These are phyloP conservation scores for Apaloderma vittatum DNA, from an alignment of 2,113 vertebrate species.

Conservation along the genomic window DNA sequence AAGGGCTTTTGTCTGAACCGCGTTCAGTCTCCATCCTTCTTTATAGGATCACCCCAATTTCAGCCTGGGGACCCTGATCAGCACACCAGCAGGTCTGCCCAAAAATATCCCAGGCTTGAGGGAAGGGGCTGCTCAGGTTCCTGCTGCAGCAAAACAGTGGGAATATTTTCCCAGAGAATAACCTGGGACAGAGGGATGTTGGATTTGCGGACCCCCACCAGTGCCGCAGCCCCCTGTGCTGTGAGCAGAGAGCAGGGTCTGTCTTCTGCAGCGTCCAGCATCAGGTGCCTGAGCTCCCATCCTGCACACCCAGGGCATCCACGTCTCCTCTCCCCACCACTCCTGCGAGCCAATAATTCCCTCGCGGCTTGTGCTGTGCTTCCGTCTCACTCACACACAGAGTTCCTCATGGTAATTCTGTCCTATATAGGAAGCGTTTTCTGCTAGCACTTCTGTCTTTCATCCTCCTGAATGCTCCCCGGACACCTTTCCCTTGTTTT, in stretches of 20 bases:
- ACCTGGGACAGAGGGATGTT: accelerated
- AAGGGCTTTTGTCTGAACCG: neutral
- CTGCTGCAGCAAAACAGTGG: neutral
- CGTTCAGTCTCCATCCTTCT: neutral
- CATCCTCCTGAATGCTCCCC: neutral
- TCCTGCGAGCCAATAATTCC: neutral
- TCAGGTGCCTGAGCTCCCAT: neutral
- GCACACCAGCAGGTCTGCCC: neutral
- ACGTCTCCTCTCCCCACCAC: too few species aligned
- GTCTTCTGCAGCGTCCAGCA: too few species aligned
- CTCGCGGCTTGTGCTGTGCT: neutral
- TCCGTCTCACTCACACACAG: accelerated
- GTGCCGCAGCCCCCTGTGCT: accelerated
- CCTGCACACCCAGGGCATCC: neutral
- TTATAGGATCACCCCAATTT: neutral
- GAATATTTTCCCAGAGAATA: neutral
- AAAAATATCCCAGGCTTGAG: neutral
- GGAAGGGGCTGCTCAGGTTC: neutral
- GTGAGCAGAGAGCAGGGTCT: accelerated
- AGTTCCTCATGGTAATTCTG: neutral
- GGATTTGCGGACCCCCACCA: neutral
- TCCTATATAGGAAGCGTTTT: neutral
- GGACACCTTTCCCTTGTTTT: neutral
- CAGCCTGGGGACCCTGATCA: neutral
- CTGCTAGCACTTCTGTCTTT: neutral